Evolutionary conservation across 2,113 vertebrate genomes (phyloP).

Genomic region (Conger conger): DNA sequence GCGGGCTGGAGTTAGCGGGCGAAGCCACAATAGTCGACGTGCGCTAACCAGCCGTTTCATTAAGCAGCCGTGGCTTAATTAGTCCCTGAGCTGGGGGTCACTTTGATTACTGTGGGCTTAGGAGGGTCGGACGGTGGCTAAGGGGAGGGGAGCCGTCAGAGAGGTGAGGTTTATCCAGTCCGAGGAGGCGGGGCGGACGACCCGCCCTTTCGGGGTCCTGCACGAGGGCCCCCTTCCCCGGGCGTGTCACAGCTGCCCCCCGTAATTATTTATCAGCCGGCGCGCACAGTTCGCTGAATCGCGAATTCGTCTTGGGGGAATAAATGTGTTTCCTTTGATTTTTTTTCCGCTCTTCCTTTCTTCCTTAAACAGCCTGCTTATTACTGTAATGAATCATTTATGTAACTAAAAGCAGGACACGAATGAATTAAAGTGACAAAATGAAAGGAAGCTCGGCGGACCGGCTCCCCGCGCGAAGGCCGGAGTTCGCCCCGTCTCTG

Average conservation of each 20-base stretch:
- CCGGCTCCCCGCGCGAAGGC: not conserved
- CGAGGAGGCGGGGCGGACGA: no score
- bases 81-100: no score
- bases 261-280: not conserved
- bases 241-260: not conserved
- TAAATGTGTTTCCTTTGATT: slow-evolving; percentile 3
- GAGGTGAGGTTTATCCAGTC: not conserved
- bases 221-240: no score
- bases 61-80: no score
- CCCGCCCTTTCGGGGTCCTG: no score
- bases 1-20: not conserved
- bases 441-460: not conserved
- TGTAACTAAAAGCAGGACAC: not conserved
- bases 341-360: not conserved
- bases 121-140: not conserved
- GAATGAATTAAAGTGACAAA: slow-evolving; percentile 21
- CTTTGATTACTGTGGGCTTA: not conserved
- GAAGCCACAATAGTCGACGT: no score
- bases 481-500: not conserved
- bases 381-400: not conserved
- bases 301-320: not conserved
- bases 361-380: not conserved
- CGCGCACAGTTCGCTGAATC: not conserved
- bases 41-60: no score
- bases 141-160: not conserved